Evolutionary conservation across 2,113 vertebrate genomes (phyloP), one percentile per base, ranked within the genome.

Genomic region (Aegotheles bennettii): DNA sequence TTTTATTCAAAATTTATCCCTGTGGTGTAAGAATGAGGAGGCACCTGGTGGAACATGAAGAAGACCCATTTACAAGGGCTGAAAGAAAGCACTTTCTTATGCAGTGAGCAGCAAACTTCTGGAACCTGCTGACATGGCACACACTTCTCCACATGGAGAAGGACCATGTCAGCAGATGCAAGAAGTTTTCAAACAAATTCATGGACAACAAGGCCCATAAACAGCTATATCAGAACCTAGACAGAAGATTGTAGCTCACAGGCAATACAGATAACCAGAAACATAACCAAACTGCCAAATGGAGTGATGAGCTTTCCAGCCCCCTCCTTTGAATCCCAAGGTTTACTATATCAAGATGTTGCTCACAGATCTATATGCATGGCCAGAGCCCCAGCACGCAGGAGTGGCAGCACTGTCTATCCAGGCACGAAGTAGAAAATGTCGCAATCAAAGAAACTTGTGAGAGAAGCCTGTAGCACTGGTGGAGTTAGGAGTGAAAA

Each of bases 61-160:
- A 86, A 68, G 59, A 45, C 42, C 50, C 75, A 71, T 96, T 92
- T 93, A 68, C 29, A 63, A 68, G 64, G 93, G 69, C 64, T 50
- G 69, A 76, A 43, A 83, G 59, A 40, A 51, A 40, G 61, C 12
- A 3, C 35, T 83, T 83, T 38, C 65, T 86, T 42, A 33, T 19
- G 8, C 20, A 35, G 67, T 56, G 65, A 97, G 89, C 83, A 73
- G 65, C 81, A 86, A 94, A 51, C 48, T 78, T 78, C 54, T 43
- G 84, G 68, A 94, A 87, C 42, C 40, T 70, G 79, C 45, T 76
- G 90, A n/a, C n/a, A n/a, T n/a, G n/a, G n/a, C n/a, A n/a, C n/a
- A n/a, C n/a, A n/a, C n/a, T n/a, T n/a, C n/a, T n/a, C 87, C 79
- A 11, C 87, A 51, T 10, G 20, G n/a, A 45, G 59, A 29, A 67